Base-by-base conservation (phyloP, 1,140 invertebrate species). In the Drosophila rhopaloa region DNA sequence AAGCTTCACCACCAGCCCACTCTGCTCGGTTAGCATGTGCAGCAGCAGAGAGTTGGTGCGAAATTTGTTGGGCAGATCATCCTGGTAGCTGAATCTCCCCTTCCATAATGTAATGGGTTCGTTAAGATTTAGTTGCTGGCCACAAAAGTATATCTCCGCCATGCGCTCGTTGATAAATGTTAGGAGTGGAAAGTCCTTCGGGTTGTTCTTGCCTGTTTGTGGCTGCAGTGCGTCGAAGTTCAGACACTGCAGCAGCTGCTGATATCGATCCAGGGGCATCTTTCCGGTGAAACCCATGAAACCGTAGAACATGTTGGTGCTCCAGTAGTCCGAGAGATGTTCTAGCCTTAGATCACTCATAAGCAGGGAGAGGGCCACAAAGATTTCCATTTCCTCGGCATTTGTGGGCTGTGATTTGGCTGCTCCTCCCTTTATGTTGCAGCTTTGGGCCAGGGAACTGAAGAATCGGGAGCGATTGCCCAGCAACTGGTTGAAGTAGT, bases 21-120 rank as follows among this genome's bases (percentile, higher is more conserved):
- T 86, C 14, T 81, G 86, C 46, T 90, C 85, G 8, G 63, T 79
- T 7, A 90, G 51, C 75, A 90, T 29, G 38, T 90, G 85, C 1
- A 90, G 54, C 11, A 68, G 40, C 1, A 90, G 29, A 1, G 79
- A 65, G 37, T 86, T 88, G 44, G 29, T 27, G 4, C 85, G 85
- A 11, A 86, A 70, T 27, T 78, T 79, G 10, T 37, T 14, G 0
- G 75, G 68, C 27, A 90, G 48, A 27, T 90, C 85, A 4, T 62
- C 38, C 0, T 76, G 63, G 10, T 63, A 77, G n/a, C 53, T 79
- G 1, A 90, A 86, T 32, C 56, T 58, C 0, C 79, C 81, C 14
- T 90, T 90, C 85, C 85, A 90, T 0, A 86, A 58, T 0, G 71
- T 43, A 7, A 90, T 61, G 0, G 85, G 85, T 4, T 90, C 81